Base-by-base conservation (phyloP, 2,797 vertebrate species). In the Pygocentrus nattereri region DNA sequence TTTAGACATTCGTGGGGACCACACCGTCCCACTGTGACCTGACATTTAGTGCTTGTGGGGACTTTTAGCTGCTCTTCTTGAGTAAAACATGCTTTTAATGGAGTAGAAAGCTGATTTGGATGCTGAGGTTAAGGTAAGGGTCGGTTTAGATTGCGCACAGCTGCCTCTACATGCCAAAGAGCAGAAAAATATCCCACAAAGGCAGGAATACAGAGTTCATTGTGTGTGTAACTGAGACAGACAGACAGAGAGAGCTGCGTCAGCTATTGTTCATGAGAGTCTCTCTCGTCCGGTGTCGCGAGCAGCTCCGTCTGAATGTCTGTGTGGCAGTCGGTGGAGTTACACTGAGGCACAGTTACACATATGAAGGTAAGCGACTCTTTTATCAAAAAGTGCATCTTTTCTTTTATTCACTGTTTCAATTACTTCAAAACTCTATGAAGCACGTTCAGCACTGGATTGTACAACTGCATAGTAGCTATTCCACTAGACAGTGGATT, bases 301-400 rank as follows among this genome's bases (percentile, higher is more conserved):
- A 31, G 13, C 5, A 11, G 25, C 31, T 38, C 67, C 64, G 47
- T 21, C 7, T 69, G 64, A 47, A 73, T 47, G 4, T 11, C 47
- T 74, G 62, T 38, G 25, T 21, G 73, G 13, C 31, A 6, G 27
- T 62, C 38, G 50, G 3, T 56, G n/a, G 79, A 59, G 50, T 11
- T 52, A 74, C 34, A 34, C 27, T 44, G 67, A 79, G 3, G 65
- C 59, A 2, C 13, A 69, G 15, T 13, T 41, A 41, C 56, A 74
- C 80, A 16, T 70, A 85, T 82, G 83, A 87, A 82, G 85, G 85
- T 83, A 82, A 41, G 67, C 23, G 10, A 13, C 25, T 5, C 27
- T 5, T 27, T 25, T 11, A 13, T 5, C n/a, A 11, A 1, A n/a
- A 56, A 16, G 15, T 21, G 19, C 16, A 19, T 52, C 18, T 52